Conservation (phyloP, 2,113 vertebrate genomes). For the Callorhinus ursinus region DNA sequence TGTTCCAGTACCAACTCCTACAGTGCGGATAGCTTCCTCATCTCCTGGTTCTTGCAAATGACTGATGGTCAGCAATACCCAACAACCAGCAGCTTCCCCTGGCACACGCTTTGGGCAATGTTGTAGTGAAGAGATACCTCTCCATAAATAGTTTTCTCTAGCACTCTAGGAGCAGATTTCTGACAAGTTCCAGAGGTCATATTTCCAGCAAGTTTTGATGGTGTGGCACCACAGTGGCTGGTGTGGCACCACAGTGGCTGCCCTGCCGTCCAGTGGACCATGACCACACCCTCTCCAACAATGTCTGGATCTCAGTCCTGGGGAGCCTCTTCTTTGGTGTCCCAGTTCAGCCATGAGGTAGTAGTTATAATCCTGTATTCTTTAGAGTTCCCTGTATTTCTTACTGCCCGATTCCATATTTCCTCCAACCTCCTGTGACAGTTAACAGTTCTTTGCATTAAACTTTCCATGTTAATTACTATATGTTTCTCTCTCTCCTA, state of each 20-base stretch:
- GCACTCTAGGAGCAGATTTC: not conserved
- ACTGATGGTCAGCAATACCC: not conserved
- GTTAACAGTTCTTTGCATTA: not conserved
- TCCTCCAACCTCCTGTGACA: not conserved
- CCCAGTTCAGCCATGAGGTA: not conserved
- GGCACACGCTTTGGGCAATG: not conserved
- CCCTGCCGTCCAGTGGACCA: not conserved
- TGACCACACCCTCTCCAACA: not conserved
- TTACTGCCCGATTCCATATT: not conserved
- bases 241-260: not conserved
- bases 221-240: not conserved
- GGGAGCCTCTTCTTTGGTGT: not conserved
- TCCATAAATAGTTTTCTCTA: not conserved
- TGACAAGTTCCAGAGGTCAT: not conserved
- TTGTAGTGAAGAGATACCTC: not conserved
- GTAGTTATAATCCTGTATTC: not conserved
- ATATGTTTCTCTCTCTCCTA: not conserved
- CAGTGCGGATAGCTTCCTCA: not conserved
- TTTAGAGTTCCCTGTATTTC: not conserved
- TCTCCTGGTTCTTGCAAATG: not conserved
- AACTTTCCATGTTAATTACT: not conserved
- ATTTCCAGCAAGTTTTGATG: not conserved
- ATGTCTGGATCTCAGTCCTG: not conserved
- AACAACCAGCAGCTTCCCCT: not conserved
- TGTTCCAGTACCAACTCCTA: not conserved